Percentiles rank a stretch among this genome's conserved stretches.
Conservation (phyloP, 2,888 invertebrate species). For the Julus scandinavius region DNA sequence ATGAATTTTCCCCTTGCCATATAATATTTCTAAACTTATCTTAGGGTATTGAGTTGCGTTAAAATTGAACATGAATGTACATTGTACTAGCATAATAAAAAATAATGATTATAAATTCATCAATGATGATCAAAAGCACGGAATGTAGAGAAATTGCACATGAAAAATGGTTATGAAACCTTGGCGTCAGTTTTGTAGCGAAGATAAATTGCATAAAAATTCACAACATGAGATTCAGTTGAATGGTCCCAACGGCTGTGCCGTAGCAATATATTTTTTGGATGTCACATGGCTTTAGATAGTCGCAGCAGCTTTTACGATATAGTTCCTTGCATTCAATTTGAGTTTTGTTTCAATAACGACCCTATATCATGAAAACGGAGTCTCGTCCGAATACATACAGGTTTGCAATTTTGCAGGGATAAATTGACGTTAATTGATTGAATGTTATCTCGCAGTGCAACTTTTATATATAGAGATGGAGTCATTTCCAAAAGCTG, state of each 20-base stretch:
- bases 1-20: no score
- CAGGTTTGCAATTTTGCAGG: slow-evolving; percentile 29
- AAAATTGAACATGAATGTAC: no score
- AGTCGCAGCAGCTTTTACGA: neutral
- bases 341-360: slow-evolving; percentile 21
- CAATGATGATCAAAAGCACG: no score
- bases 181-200: neutral
- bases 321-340: neutral
- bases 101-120: no score
- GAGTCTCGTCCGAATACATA: slow-evolving; percentile 11
- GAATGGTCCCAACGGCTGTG: neutral
- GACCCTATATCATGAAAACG: neutral
- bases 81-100: no score
- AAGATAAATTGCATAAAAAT: neutral
- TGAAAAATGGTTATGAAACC: no score
- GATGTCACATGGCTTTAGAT: neutral
- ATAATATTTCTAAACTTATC: no score
- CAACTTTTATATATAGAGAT: neutral
- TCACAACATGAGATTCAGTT: neutral
- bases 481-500: neutral
- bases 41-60: no score
- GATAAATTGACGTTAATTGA: slow-evolving; percentile 39
- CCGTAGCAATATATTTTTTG: neutral
- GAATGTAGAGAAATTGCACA: no score
- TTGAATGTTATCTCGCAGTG: neutral